Evolutionary conservation across 2,888 invertebrate genomes (phyloP), one percentile per base, ranked within the genome.

Genomic region (Synanthedon tipuliformis): DNA sequence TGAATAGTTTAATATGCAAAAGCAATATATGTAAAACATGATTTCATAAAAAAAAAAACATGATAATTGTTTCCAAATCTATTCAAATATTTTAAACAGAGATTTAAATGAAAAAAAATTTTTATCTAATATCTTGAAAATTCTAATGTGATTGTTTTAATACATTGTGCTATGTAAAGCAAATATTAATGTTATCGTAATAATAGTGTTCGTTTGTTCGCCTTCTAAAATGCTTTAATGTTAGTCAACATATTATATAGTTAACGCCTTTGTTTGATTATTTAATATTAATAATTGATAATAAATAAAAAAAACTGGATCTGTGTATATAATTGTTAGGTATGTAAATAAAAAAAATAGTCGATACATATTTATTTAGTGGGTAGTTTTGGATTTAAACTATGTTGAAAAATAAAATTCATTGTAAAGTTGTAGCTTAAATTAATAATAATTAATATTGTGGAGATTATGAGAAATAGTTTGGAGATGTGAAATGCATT

Each of bases 221-320:
- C 86, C 86, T 86, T 85, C 76, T 73, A 69, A 75, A 78, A 84
- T 82, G 87, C 86, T 86, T 86, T 85, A 85, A 86, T 61, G 71
- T 75, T 82, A 83, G 79, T 75, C 63, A 71, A 73, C 66, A 77
- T 57, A 68, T 78, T 34, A 34, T 34, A 34, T 34, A 79, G 73
- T 72, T 71, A 66, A 75, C 65, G 75, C 73, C 73, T 72, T 69
- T 70, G 65, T 64, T 57, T 56, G 51, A 57, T 60, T 59, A 59
- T 64, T 59, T 54, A 62, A 61, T 51, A 45, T n/a, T 51, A 51
- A 64, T 34, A 34, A 34, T n/a, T 34, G 10, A 34, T 34, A 10
- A 34, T 34, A 58, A 34, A 34, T 34, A 58, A 65, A 59, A 59
- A 58, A 68, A 75, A 79, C 34, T 81, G 73, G 77, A 78, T 85